Conservation (phyloP, 2,113 vertebrate species). For the Bothrops jararaca region DNA sequence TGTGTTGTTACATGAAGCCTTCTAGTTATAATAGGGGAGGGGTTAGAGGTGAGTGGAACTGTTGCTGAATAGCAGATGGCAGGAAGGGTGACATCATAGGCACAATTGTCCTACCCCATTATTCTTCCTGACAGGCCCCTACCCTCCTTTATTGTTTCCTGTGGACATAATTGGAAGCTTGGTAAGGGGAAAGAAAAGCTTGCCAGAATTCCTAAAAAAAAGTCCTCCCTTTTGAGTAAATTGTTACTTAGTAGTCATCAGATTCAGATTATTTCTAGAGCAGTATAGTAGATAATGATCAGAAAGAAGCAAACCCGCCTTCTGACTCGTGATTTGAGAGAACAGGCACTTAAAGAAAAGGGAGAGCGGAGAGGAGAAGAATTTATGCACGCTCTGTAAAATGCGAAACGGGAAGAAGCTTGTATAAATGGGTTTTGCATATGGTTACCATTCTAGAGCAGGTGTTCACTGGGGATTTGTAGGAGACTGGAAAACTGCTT, state of each 20-base stretch:
- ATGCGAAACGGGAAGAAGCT: not conserved
- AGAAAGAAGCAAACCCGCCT: not conserved
- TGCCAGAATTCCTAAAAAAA: not conserved
- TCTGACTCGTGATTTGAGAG: not conserved
- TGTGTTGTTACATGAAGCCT: not conserved
- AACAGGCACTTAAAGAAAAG: not conserved
- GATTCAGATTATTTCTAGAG: not conserved
- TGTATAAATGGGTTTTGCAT: no score
- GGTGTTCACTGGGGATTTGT: not conserved
- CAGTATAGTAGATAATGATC: not conserved
- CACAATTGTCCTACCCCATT: conserved; percentile 59
- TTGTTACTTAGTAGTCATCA: not conserved
- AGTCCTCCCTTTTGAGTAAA: conserved; percentile 1
- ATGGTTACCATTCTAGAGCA: not conserved
- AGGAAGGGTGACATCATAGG: conserved; percentile 70
- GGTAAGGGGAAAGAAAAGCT: conserved; percentile 42
- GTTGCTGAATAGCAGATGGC: conserved; percentile 63
- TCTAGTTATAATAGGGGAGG: not conserved
- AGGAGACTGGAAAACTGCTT: not conserved
- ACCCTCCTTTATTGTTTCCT: conserved; percentile 60
- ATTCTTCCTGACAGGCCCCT: conserved; percentile 61
- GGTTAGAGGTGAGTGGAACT: conserved; percentile 14
- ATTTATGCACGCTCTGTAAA: not conserved
- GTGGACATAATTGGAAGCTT: conserved; percentile 33
- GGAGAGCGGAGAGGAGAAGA: not conserved